phyloP scores from a whole-genome alignment of 2,113 vertebrate genomes.

The Apus apus region DNA sequence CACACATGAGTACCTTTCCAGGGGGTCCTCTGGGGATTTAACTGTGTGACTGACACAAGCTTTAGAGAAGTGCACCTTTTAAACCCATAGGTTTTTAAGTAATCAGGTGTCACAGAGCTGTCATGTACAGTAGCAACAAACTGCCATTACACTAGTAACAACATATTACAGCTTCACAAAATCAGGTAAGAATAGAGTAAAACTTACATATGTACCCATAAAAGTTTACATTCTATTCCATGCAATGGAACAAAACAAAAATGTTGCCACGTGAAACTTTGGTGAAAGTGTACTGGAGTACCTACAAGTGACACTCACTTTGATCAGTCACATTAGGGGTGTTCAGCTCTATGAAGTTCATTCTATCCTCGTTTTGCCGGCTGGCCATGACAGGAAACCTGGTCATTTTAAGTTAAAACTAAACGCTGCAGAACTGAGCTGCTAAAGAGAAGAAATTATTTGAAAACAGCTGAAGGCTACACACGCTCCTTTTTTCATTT shows the following conservation, averaged over 20 bases:
- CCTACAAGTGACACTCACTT: background rate
- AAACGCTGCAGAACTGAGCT: constrained; percentile 8
- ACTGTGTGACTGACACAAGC: background rate
- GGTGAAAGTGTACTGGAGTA: background rate
- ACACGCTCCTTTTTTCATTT: background rate
- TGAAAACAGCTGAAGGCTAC: constrained; percentile 8
- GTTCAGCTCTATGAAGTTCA: background rate
- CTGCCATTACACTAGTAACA: background rate
- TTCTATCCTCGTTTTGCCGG: background rate
- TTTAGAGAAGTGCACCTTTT: background rate
- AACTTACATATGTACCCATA: background rate
- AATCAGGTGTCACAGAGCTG: background rate
- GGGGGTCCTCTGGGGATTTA: background rate
- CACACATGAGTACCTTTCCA: background rate
- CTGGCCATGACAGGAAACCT: constrained; percentile 50
- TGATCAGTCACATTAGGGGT: background rate
- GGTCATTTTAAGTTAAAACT: background rate
- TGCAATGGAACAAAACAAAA: background rate
- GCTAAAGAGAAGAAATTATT: constrained; percentile 18
- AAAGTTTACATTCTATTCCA: background rate
- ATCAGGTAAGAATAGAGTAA: background rate
- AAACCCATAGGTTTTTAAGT: background rate
- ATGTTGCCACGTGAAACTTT: background rate
- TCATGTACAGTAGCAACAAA: background rate
- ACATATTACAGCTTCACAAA: background rate